A percentile compares a stretch with the other conserved stretches of the same genome.
These are phyloP conservation scores for Rhinella marina DNA, from an alignment of 2,797 vertebrate genomes.

Conservation along the genomic window DNA sequence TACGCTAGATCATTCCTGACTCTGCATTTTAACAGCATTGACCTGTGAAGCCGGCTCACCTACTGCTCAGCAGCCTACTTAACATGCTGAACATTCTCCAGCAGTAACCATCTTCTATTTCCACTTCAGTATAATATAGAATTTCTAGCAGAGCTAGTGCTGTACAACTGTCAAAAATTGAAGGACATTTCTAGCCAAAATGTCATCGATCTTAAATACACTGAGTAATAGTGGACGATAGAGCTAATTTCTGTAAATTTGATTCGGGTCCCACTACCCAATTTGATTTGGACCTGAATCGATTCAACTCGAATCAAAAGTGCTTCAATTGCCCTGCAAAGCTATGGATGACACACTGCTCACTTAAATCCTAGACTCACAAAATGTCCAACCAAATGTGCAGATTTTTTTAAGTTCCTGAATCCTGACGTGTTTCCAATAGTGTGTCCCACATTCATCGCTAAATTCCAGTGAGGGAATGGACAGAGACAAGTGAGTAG, in stretches of 20 bases:
- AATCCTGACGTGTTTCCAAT: neutral
- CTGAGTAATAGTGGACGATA: neutral
- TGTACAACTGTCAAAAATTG: neutral
- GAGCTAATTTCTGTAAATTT: too few species aligned
- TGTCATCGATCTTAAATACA: neutral
- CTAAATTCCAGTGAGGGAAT: neutral
- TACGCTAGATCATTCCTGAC: neutral
- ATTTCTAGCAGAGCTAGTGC: neutral
- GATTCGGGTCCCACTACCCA: too few species aligned
- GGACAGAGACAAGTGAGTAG: neutral
- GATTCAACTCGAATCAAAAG: too few species aligned
- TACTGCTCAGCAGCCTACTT: neutral
- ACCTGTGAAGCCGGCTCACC: conserved; percentile 1
- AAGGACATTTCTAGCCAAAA: neutral
- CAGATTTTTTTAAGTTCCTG: neutral
- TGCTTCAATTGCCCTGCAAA: too few species aligned
- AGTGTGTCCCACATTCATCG: neutral
- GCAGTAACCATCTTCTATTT: neutral
- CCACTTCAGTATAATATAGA: neutral
- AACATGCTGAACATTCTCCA: neutral
- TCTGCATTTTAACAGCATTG: conserved; percentile 20
- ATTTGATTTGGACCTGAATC: too few species aligned
- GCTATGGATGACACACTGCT: neutral
- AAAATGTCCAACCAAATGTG: neutral
- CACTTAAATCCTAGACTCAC: neutral